These are phyloP conservation scores for Notiomystis cincta DNA, from an alignment of 2,113 vertebrate species.

Conservation along the genomic window DNA sequence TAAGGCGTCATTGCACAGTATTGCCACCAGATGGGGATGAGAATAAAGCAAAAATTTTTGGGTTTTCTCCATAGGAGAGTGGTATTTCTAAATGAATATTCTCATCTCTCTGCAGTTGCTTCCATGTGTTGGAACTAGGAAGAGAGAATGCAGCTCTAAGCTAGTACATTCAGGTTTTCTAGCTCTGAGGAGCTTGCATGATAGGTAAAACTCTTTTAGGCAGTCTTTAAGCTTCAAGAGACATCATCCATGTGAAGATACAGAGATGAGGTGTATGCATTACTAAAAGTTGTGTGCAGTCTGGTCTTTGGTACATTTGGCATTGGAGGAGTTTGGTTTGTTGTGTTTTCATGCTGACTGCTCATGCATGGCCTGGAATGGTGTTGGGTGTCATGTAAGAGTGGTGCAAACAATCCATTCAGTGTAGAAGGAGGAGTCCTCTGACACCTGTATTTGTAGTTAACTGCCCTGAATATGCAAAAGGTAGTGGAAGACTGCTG, in stretches of 20 bases:
- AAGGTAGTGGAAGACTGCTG: not conserved
- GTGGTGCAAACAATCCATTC: not conserved
- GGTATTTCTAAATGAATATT: not conserved
- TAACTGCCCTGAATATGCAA: not conserved
- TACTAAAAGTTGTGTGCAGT: not conserved
- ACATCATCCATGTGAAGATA: not conserved
- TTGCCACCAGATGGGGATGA: slow-evolving; percentile 15
- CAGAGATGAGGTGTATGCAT: not conserved
- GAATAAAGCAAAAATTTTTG: not conserved
- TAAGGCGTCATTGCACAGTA: not conserved
- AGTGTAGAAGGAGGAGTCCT: not conserved
- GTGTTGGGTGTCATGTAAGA: not conserved
- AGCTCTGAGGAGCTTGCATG: not conserved
- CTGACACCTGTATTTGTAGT: not conserved
- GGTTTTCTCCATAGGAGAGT: not conserved
- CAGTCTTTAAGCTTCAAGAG: not conserved
- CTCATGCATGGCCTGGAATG: accelerated
- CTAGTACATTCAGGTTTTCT: not conserved
- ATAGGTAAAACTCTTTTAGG: not conserved
- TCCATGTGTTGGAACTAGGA: not conserved
- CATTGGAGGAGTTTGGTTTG: not conserved
- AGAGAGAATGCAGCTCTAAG: not conserved
- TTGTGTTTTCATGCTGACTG: not conserved
- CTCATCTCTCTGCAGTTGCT: not conserved
- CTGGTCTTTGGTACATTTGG: not conserved